Evolutionary conservation across 2,797 vertebrate species (phyloP), one percentile per base, ranked within the genome.

Genomic region (Neomorphus geoffroyi): DNA sequence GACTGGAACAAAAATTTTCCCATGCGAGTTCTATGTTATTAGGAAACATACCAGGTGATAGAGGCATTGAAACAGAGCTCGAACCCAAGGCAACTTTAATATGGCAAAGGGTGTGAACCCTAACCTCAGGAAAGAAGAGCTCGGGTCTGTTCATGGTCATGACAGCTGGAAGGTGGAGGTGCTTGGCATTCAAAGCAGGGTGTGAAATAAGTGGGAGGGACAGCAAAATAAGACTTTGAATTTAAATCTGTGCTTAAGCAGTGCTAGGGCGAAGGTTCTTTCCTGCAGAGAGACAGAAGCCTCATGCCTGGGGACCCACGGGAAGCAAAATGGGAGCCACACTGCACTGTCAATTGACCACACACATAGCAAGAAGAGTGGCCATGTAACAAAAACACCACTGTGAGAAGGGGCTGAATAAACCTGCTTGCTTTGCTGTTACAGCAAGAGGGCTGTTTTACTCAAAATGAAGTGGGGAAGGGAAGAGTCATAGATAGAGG

Each of bases 231-330:
- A 67, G 45, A 43, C 19, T 50, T 58, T 35, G 27, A n/a, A 13
- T 88, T 67, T 56, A 71, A 46, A 32, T 11, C 19, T 61, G 18
- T 69, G 28, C 22, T 75, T 64, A n/a, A 50, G 23, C 1, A 2
- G 16, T 32, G 7, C 21, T 60, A 11, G 11, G 23, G 30, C 66
- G 27, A 33, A 75, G 1, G 3, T 16, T 86, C 11, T 62, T 81
- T 27, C 17, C 19, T 16, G 8, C 4, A 45, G 23, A 41, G 50
- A 39, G 18, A 27, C 22, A 57, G 81, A 65, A 70, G 39, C 2
- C 2, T 83, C 23, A 11, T 22, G 5, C 11, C 17, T 39, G 27
- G 4, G 9, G 11, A 54, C 5, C 5, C 33, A 14, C 0, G 0
- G 16, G 65, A 26, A 54, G 5, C 22, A 24, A 1, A 0, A 6